Conservation (phyloP, 2,797 vertebrate genomes). For the Taenioides sp. region DNA sequence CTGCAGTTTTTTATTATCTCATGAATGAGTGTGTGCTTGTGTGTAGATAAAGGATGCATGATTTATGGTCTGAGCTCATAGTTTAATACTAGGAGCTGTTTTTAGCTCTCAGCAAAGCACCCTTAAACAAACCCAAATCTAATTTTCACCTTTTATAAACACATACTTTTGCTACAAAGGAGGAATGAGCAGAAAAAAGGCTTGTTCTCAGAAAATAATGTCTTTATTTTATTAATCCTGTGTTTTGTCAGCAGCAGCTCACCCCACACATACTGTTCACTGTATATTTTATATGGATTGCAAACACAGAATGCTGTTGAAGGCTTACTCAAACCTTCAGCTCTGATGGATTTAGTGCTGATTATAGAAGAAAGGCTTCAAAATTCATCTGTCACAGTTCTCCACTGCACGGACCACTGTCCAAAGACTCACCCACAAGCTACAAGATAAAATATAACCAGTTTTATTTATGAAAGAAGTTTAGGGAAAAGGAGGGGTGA, state of each 20-base stretch:
- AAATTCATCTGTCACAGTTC: constrained; percentile 37
- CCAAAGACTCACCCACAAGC: neutral
- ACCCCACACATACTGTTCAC: neutral
- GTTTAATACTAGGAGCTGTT: constrained; percentile 8
- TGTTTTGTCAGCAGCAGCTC: constrained; percentile 4
- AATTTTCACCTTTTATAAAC: neutral
- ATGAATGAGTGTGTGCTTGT: neutral
- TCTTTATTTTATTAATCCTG: constrained; percentile 1
- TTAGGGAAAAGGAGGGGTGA: neutral
- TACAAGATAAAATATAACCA: constrained; percentile 1
- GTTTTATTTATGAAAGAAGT: constrained; percentile 12
- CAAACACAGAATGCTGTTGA: constrained; percentile 12
- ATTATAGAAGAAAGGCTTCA: constrained; percentile 36
- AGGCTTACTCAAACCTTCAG: constrained; percentile 16
- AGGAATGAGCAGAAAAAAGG: neutral
- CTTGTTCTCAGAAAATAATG: neutral
- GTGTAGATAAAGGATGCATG: constrained; percentile 7
- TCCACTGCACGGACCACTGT: constrained; percentile 7
- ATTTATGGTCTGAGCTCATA: constrained; percentile 6
- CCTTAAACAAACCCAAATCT: constrained; percentile 7
- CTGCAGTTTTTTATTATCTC: constrained; percentile 1
- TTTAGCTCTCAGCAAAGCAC: constrained; percentile 2
- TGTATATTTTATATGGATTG: constrained; percentile 9
- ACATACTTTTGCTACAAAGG: neutral
- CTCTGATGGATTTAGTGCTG: constrained; percentile 49